phyloP scores from a whole-genome alignment of 2,888 invertebrate genomes.

The Mycogona germanica region DNA sequence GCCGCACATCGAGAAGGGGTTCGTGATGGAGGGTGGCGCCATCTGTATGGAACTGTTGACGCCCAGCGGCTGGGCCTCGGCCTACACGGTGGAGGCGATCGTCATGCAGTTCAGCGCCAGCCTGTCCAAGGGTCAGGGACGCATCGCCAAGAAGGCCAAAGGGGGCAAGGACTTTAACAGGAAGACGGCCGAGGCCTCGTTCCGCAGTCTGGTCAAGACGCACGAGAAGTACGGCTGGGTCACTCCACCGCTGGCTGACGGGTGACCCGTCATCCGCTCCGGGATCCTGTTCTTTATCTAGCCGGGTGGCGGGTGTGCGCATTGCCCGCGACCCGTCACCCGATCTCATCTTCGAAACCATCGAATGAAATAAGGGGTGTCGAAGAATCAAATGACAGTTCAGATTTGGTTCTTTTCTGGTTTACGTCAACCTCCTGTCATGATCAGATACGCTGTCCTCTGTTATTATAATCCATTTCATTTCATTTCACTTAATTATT shows the following conservation, averaged over 20 bases:
- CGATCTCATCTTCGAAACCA: too few species aligned
- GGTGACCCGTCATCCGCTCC: too few species aligned
- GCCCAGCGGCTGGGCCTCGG: slow-evolving; percentile 72
- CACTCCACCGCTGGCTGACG: slow-evolving; percentile 71
- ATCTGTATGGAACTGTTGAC: slow-evolving; percentile 73
- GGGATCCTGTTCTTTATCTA: too few species aligned
- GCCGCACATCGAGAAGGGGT: slow-evolving; percentile 62
- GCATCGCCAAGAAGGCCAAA: slow-evolving; percentile 53
- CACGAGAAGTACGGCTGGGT: slow-evolving; percentile 89
- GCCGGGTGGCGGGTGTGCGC: too few species aligned
- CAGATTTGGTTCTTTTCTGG: too few species aligned
- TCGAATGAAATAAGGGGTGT: too few species aligned
- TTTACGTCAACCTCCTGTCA: too few species aligned
- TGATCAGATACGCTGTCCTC: too few species aligned
- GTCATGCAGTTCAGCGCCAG: slow-evolving; percentile 83
- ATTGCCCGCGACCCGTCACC: too few species aligned
- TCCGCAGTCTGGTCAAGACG: slow-evolving; percentile 72
- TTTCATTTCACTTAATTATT: too few species aligned
- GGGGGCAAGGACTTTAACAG: slow-evolving; percentile 40
- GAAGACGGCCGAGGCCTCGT: slow-evolving; percentile 75
- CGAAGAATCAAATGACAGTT: too few species aligned
- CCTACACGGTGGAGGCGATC: slow-evolving; percentile 74
- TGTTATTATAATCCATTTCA: too few species aligned
- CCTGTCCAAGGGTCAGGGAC: slow-evolving; percentile 66
- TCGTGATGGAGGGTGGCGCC: slow-evolving; percentile 82